Evolutionary conservation across 2,888 invertebrate species (phyloP).

Genomic region (Diaperis boleti): DNA sequence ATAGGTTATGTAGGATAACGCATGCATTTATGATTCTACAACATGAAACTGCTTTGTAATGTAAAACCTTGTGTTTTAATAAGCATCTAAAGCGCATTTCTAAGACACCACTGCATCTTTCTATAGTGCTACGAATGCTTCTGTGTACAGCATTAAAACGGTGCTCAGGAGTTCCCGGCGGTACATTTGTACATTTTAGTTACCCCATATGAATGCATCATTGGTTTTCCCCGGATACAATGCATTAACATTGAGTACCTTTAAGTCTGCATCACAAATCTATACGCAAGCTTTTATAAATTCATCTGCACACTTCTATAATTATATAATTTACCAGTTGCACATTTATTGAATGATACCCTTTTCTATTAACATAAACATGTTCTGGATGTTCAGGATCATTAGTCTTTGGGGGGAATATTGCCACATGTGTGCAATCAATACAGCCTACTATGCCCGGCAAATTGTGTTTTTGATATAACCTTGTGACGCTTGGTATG

Average conservation of each 20-base stretch:
- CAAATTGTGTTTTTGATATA: background rate
- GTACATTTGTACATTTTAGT: background rate
- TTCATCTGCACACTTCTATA: background rate
- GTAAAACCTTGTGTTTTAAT: slow-evolving; percentile 23
- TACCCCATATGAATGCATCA: slow-evolving; percentile 11
- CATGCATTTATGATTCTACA: slow-evolving; percentile 15
- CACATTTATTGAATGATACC: background rate
- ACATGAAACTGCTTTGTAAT: slow-evolving; percentile 15
- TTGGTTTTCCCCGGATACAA: background rate
- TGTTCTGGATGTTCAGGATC: slow-evolving; percentile 1
- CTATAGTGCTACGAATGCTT: too few species aligned
- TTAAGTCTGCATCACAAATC: slow-evolving; percentile 41
- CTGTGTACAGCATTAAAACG: too few species aligned
- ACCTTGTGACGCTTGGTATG: too few species aligned
- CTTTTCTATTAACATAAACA: background rate
- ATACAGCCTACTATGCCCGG: background rate
- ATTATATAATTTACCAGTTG: slow-evolving; percentile 1
- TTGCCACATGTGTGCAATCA: too few species aligned
- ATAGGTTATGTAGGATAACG: background rate
- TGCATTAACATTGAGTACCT: too few species aligned
- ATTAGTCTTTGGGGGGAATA: background rate
- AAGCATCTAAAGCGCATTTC: slow-evolving; percentile 24
- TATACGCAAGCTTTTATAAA: too few species aligned
- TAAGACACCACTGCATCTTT: slow-evolving; percentile 22
- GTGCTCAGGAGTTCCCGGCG: slow-evolving; percentile 6